Base-by-base conservation (phyloP, 2,888 invertebrate genomes). In the Melipona beecheii region DNA sequence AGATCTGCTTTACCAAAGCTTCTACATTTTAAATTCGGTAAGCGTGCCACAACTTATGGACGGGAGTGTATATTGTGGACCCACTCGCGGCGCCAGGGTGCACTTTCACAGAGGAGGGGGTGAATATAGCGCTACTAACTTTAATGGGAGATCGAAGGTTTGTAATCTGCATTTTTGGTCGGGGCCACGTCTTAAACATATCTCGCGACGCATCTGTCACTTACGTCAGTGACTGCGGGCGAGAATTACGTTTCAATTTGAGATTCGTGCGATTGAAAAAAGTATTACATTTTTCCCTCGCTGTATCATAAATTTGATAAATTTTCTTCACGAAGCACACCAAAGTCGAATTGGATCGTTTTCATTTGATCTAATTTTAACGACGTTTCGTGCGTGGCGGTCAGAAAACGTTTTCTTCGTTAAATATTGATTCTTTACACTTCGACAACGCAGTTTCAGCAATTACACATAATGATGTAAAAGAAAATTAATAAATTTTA, bases 161-260 rank as follows among this genome's bases (percentile, higher is more conserved):
- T 15, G 56, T n/a, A 58, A 58, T 15, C 1, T 15, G n/a, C n/a
- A n/a, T 5, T 21, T 43, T n/a, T 13, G n/a, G 2, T 56, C 56
- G n/a, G 5, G n/a, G 9, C 9, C n/a, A 56, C 56, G 56, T n/a
- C 15, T 56, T n/a, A 56, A 43, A 56, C 56, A n/a, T 56, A 56
- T n/a, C n/a, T 56, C n/a, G n/a, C n/a, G 15, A n/a, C 56, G 56
- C 56, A 58, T 58, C 56, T 58, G 56, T 58, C 56, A 24, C 56
- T 58, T 15, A 1, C 15, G 15, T 58, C 24, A 58, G 56, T 15
- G 56, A n/a, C 15, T 15, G 15, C 56, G 56, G 56, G n/a, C 56
- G 24, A 24, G n/a, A 15, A n/a, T 56, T 56, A 56, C 5, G 56
- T 58, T 58, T 58, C 56, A 15, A 58, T 58, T 58, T 58, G 13